Evolutionary conservation across 2,113 vertebrate species (phyloP), one percentile per base, ranked within the genome.

Genomic region (Malurus elegans): DNA sequence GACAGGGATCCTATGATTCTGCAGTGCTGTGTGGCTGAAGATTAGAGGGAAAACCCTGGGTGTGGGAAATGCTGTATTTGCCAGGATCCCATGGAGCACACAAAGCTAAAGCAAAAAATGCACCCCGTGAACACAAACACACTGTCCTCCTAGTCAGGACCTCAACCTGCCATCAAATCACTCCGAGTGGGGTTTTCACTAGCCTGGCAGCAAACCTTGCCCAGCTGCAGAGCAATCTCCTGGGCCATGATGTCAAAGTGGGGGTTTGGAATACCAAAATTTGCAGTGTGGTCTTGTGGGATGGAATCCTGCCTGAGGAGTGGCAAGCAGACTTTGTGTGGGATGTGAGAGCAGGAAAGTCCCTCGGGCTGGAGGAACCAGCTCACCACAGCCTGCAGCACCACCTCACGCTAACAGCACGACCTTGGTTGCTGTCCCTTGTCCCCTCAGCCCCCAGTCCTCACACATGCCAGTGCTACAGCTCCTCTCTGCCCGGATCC

Each of bases 401-500:
- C 10, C 38, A 44, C 51, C 26, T 71, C 38, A 75, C 28, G 28
- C 38, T 10, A 32, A 48, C 60, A 81, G 38, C 28, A 14, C 5
- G 18, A 16, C 18, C 79, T 25, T 42, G 26, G 12, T 21, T 4
- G 0, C 12, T 36, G 28, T 38, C 25, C 20, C 34, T 62, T 45
- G 20, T 15, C 45, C 50, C 31, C 36, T 88, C 36, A 53, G 0
- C 13, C 6, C 2, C 5, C 1, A 2, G 10, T 20, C 31, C 34
- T 48, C 67, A 31, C 9, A 6, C 10, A 5, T 1, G 1, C 18
- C 4, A 1, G 14, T 23, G 21, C 45, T 58, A 61, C 31, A 20
- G 47, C 42, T 80, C 28, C 24, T 65, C 45, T 76, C 36, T 26
- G 10, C 21, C 51, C 57, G 64, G 13, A 53, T 45, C n/a, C 56